A percentile compares a stretch with the other conserved stretches of the same genome.
These are phyloP conservation scores for Numida meleagris DNA, from an alignment of 2,113 vertebrate species.

Conservation along the genomic window DNA sequence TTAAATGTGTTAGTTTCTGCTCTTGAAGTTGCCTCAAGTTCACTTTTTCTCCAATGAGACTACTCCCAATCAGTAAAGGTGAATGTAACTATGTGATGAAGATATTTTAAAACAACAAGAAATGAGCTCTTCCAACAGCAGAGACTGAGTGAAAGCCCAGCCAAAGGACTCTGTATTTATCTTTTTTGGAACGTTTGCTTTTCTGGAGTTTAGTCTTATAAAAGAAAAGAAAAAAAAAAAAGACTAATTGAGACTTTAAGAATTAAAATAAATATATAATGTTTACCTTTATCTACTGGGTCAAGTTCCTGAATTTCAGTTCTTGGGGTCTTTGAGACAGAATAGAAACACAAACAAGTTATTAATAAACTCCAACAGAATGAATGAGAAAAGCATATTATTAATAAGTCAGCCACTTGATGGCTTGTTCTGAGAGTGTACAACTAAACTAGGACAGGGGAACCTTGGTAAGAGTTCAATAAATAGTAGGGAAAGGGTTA, in stretches of 20 bases:
- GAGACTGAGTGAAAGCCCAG: not conserved
- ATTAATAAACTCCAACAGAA: not conserved
- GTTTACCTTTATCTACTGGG: slow-evolving; percentile 40
- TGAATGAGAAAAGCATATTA: not conserved
- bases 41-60: not conserved
- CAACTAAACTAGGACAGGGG: not conserved
- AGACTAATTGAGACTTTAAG: not conserved
- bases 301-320: slow-evolving; percentile 28
- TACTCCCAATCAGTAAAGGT: not conserved
- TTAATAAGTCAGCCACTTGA: not conserved
- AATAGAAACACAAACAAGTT: not conserved
- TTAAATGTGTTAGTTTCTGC: not conserved
- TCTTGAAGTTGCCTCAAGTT: not conserved
- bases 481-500: not conserved
- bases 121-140: not conserved
- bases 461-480: not conserved
- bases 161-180: not conserved
- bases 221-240: not conserved
- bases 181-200: not conserved
- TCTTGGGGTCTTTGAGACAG: slow-evolving; percentile 30
- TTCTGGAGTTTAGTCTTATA: not conserved
- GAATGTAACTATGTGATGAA: not conserved
- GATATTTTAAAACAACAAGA: not conserved
- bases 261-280: not conserved
- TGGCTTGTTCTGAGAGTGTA: not conserved